Evolutionary conservation across 2,797 vertebrate species (phyloP).

Genomic region (Coluber constrictor): DNA sequence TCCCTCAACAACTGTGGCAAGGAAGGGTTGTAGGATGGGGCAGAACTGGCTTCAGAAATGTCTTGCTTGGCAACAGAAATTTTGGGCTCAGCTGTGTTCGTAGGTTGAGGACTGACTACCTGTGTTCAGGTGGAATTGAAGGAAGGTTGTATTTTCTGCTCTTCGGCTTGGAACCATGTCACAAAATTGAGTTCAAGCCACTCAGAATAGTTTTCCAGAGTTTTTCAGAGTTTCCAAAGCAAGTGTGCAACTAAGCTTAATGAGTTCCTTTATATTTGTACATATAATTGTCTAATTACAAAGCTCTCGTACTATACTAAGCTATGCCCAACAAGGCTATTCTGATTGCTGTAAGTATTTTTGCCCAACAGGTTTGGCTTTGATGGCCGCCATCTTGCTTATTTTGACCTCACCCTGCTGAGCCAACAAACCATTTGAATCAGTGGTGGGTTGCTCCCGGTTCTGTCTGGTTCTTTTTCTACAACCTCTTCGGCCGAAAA

Average conservation of each 20-base stretch:
- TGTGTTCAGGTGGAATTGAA: too few species aligned
- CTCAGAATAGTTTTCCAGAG: background rate
- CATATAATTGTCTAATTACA: background rate
- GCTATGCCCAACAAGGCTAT: background rate
- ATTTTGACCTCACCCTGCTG: background rate
- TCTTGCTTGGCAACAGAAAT: background rate
- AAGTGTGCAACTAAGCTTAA: background rate
- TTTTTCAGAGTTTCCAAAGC: background rate
- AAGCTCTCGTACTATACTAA: background rate
- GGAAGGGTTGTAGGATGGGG: background rate
- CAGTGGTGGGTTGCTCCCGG: too few species aligned
- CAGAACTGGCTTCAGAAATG: background rate
- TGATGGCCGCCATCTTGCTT: background rate
- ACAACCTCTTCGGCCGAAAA: too few species aligned
- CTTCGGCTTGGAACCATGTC: background rate
- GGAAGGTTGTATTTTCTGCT: background rate
- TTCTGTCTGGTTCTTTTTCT: too few species aligned
- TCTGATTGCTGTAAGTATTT: background rate
- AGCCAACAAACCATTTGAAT: background rate
- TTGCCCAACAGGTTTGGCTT: background rate
- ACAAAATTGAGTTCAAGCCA: background rate
- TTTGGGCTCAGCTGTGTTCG: background rate
- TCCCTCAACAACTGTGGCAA: background rate
- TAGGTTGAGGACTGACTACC: background rate
- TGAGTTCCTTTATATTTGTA: background rate